Conservation (phyloP, 1,140 invertebrate genomes). For the Agrilus planipennis region DNA sequence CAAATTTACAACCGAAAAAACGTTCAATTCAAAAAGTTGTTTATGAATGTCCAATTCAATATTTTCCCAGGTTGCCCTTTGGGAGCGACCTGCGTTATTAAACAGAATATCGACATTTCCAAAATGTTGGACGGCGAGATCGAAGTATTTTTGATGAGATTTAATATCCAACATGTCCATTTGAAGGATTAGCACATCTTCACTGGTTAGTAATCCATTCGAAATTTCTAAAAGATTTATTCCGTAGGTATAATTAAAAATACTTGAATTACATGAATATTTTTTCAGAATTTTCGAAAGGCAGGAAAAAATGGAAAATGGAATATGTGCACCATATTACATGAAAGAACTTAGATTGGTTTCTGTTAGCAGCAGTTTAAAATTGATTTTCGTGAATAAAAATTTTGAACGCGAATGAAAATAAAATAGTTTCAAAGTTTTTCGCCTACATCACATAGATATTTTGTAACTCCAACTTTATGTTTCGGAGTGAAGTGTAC, state of each 20-base stretch:
- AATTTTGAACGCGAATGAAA: too few relatives aligned
- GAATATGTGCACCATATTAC: too few relatives aligned
- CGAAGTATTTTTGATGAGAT: slow-evolving; percentile 49
- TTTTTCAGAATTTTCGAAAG: too few relatives aligned
- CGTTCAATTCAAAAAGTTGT: slow-evolving; percentile 71
- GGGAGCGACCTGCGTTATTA: slow-evolving; percentile 72
- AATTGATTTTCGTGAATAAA: too few relatives aligned
- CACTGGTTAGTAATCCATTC: slow-evolving; percentile 38
- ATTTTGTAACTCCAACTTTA: too few relatives aligned
- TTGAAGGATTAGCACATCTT: slow-evolving; percentile 58
- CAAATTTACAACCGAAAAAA: slow-evolving; percentile 62
- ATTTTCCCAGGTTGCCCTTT: slow-evolving; percentile 63
- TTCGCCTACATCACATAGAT: too few relatives aligned
- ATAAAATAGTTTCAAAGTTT: too few relatives aligned
- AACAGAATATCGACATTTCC: slow-evolving; percentile 64
- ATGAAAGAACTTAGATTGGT: too few relatives aligned
- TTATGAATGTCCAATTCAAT: slow-evolving; percentile 65
- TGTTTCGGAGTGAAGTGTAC: too few relatives aligned
- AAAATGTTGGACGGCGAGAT: slow-evolving; percentile 58
- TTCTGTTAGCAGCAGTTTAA: too few relatives aligned
- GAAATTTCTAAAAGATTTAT: slow-evolving; percentile 22
- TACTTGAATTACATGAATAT: too few relatives aligned
- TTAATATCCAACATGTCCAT: slow-evolving; percentile 55
- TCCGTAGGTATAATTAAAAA: slow-evolving; percentile 8
- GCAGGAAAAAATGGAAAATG: too few relatives aligned